Evolutionary conservation across 2,888 invertebrate genomes (phyloP).

Genomic region (Cephus runcator): DNA sequence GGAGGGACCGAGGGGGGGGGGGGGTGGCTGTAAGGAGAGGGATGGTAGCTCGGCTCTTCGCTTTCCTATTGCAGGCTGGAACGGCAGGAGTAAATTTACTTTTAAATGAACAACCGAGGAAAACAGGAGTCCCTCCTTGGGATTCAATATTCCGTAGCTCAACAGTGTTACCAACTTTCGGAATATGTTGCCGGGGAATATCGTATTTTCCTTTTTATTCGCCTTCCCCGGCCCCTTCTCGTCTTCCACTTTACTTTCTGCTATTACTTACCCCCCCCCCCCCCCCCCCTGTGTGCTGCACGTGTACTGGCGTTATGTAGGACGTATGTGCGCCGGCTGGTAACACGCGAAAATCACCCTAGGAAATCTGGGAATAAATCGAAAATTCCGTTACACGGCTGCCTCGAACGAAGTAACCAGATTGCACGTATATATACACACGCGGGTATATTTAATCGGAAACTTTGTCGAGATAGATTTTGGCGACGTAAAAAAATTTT

Average conservation of each 20-base stretch:
- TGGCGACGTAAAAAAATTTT: not conserved
- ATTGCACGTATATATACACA: not conserved
- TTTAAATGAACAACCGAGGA: conserved; percentile 1
- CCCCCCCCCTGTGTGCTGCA: not conserved
- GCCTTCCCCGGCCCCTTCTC: not conserved
- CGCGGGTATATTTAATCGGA: not conserved
- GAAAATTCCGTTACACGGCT: not conserved
- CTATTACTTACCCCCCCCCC: not conserved
- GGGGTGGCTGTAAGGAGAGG: not conserved
- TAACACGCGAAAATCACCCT: not conserved
- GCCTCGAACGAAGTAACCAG: not conserved
- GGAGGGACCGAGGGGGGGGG: not conserved
- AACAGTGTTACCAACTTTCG: conserved; percentile 2
- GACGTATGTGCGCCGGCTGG: not conserved
- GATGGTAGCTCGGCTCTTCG: not conserved
- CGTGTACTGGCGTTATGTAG: not conserved
- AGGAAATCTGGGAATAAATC: not conserved
- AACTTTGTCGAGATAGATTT: not conserved
- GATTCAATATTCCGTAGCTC: conserved; percentile 3
- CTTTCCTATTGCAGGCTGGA: not conserved
- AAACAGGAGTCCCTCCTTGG: not conserved
- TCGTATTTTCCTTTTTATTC: not conserved
- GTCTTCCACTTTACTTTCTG: not conserved
- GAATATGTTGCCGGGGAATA: not conserved
- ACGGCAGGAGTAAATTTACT: not conserved